Evolutionary conservation across 2,797 vertebrate species (phyloP).

Genomic region (Halcyon smyrnensis): DNA sequence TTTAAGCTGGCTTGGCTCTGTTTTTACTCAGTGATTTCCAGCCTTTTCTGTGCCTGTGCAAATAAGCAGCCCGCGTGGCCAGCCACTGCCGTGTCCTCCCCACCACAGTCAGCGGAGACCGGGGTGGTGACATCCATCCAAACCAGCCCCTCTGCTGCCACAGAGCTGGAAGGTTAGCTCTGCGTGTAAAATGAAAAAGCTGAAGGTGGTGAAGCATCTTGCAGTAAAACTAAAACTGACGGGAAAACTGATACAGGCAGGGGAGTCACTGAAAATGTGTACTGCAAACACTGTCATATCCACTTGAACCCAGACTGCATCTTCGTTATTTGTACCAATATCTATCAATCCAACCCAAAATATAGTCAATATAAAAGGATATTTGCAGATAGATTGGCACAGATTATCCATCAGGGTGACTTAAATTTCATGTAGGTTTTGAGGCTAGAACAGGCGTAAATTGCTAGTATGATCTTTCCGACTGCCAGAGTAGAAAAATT

Average conservation of each 20-base stretch:
- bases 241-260: neutral
- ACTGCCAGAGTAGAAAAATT: slow-evolving; percentile 34
- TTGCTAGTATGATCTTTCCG: neutral
- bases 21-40: neutral
- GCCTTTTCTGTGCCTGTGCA: neutral
- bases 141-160: neutral
- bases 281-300: rapidly evolving
- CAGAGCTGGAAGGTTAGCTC: neutral
- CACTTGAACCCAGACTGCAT: neutral
- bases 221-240: neutral
- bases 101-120: neutral
- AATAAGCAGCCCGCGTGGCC: neutral
- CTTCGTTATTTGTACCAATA: neutral
- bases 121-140: neutral
- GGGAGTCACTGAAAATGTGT: neutral
- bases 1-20: neutral
- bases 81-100: neutral
- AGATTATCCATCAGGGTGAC: neutral
- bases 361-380: neutral
- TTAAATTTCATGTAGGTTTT: neutral
- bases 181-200: neutral
- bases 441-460: slow-evolving; percentile 15
- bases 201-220: neutral
- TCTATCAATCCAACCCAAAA: neutral
- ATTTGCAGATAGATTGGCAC: neutral